Conservation (phyloP, 1,140 invertebrate species). For the Paracyclopina nana region DNA sequence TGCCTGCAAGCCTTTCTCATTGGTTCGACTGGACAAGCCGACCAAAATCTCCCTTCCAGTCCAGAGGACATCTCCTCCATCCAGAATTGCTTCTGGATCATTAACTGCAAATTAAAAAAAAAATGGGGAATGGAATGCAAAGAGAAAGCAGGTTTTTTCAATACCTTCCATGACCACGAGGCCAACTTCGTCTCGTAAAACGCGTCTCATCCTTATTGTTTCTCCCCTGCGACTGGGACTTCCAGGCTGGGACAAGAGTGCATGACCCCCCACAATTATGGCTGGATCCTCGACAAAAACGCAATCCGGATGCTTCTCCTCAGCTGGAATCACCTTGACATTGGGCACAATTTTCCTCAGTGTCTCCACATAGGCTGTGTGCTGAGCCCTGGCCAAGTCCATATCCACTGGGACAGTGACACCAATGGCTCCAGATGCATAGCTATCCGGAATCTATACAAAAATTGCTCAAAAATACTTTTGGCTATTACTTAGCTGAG, state of each 20-base stretch:
- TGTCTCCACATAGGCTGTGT: slow-evolving; percentile 50
- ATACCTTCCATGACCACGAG: neutral
- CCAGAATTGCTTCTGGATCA: slow-evolving; percentile 55
- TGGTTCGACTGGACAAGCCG: neutral
- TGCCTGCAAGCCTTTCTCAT: neutral
- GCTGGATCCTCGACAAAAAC: slow-evolving; percentile 77
- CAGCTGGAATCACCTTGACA: slow-evolving; percentile 72
- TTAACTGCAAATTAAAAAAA: slow-evolving; percentile 63
- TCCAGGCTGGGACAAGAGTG: slow-evolving; percentile 54
- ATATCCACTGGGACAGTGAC: neutral
- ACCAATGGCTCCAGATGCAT: neutral
- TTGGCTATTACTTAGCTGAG: too few relatives aligned
- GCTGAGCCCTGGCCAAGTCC: slow-evolving; percentile 46
- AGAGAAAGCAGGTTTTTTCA: too few relatives aligned
- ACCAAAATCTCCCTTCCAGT: slow-evolving; percentile 41
- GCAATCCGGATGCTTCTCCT: slow-evolving; percentile 60
- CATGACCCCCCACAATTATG: slow-evolving; percentile 75
- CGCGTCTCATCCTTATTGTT: neutral
- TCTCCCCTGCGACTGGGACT: neutral
- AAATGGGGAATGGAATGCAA: too few relatives aligned
- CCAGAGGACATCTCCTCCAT: slow-evolving; percentile 80
- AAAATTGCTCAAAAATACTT: too few relatives aligned
- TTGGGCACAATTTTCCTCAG: slow-evolving; percentile 65
- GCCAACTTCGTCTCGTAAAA: neutral
- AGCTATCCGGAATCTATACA: slow-evolving; percentile 1